phyloP scores from a whole-genome alignment of 1,140 invertebrate genomes.

The Musca vetustissima region DNA sequence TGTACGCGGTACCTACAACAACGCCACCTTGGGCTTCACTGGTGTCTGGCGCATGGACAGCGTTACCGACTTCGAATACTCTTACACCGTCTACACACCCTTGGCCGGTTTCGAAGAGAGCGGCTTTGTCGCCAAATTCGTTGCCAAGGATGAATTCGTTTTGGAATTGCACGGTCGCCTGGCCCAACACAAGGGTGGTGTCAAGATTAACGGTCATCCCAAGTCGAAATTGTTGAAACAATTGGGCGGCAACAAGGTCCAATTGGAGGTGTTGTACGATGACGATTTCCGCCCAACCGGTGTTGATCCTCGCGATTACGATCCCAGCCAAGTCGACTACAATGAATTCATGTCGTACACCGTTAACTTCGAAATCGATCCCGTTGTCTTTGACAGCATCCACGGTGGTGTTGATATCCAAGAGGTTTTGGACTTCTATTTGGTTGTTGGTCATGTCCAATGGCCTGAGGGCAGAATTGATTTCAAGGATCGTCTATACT shows the following conservation, averaged over 20 bases:
- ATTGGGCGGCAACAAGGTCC: slow-evolving; percentile 42
- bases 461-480: slow-evolving; percentile 60
- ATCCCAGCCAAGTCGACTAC: slow-evolving; percentile 40
- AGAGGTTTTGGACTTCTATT: slow-evolving; percentile 60
- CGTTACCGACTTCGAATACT: slow-evolving; percentile 72
- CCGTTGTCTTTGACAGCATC: slow-evolving; percentile 66
- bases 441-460: slow-evolving; percentile 55
- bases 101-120: slow-evolving; percentile 73
- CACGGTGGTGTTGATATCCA: slow-evolving; percentile 61
- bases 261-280: slow-evolving; percentile 43
- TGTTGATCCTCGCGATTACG: slow-evolving; percentile 35
- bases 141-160: slow-evolving; percentile 64
- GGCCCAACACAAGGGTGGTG: slow-evolving; percentile 64
- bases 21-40: slow-evolving; percentile 71
- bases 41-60: slow-evolving; percentile 74
- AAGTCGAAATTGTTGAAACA: slow-evolving; percentile 56
- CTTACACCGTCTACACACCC: slow-evolving; percentile 74
- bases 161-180: slow-evolving; percentile 68
- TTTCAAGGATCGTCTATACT: slow-evolving; percentile 58
- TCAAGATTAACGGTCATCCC: slow-evolving; percentile 59
- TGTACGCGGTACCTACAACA: slow-evolving; percentile 72
- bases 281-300: slow-evolving; percentile 42
- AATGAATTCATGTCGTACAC: slow-evolving; percentile 61
- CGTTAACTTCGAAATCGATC: slow-evolving; percentile 64
- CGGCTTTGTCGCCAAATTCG: slow-evolving; percentile 69